Conservation (phyloP, 2,888 invertebrate genomes). For the Pandemis corylana region DNA sequence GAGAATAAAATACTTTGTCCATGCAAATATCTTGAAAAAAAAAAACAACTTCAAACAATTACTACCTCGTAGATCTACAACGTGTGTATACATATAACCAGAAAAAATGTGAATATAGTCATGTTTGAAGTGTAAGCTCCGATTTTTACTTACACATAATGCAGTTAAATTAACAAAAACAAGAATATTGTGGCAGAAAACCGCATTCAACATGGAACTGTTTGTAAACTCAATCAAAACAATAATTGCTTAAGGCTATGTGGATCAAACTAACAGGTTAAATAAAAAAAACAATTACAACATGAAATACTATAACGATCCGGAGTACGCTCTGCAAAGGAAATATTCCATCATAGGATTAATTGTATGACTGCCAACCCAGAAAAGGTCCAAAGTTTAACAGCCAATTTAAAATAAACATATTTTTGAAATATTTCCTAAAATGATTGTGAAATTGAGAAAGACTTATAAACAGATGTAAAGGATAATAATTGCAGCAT, state of each 20-base stretch:
- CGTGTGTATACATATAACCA: too few relatives aligned
- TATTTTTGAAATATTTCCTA: conserved; percentile 12
- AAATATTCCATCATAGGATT: conserved; percentile 46
- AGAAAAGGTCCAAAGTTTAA: conserved; percentile 70
- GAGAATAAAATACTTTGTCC: too few relatives aligned
- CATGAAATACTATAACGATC: neutral
- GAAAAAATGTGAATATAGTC: neutral
- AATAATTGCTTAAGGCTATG: neutral
- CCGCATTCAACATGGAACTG: neutral
- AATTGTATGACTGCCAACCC: conserved; percentile 62
- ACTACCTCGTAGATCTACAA: too few relatives aligned
- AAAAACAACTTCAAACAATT: too few relatives aligned
- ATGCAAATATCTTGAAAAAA: too few relatives aligned
- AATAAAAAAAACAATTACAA: conserved; percentile 13
- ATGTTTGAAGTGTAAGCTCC: neutral
- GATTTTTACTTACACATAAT: neutral
- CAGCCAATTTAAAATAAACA: conserved; percentile 33
- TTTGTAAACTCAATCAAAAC: neutral
- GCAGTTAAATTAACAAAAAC: neutral
- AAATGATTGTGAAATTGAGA: neutral
- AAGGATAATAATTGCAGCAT: neutral
- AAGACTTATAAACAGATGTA: neutral
- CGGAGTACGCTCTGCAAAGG: conserved; percentile 20
- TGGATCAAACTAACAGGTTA: neutral
- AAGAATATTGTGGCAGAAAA: neutral